A percentile compares a stretch with the other conserved stretches of the same genome.
These are phyloP conservation scores for Crocuta crocuta DNA, from an alignment of 2,113 vertebrate species.

Conservation along the genomic window DNA sequence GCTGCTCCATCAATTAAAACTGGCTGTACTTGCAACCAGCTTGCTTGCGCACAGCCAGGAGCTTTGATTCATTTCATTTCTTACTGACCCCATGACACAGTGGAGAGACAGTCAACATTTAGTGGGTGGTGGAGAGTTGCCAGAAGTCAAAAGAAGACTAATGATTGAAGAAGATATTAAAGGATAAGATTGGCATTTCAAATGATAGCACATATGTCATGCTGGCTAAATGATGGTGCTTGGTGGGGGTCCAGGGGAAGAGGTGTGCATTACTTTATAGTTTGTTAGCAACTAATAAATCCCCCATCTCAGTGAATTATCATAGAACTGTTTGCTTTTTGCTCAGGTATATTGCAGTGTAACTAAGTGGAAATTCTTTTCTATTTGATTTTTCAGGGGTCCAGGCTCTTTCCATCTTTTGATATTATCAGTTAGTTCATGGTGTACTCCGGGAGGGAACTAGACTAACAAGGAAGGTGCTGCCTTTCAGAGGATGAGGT, in stretches of 20 bases:
- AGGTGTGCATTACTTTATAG: neutral
- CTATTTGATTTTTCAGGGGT: neutral
- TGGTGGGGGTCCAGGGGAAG: neutral
- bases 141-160: constrained; percentile 39
- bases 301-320: neutral
- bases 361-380: neutral
- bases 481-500: neutral
- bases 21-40: neutral
- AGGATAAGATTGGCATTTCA: constrained; percentile 16
- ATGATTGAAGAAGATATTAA: constrained; percentile 28
- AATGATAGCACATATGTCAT: neutral
- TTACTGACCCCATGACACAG: constrained; percentile 11
- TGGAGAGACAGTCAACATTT: neutral
- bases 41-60: constrained; percentile 45
- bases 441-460: neutral
- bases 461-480: neutral
- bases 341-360: neutral
- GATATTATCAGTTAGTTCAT: neutral
- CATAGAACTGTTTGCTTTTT: neutral
- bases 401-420: neutral
- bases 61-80: constrained; percentile 60
- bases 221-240: neutral
- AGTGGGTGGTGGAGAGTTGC: neutral
- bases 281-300: constrained; percentile 42
- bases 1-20: constrained; percentile 46